Conservation (phyloP, 2,113 vertebrate genomes). For the Alosa alosa region DNA sequence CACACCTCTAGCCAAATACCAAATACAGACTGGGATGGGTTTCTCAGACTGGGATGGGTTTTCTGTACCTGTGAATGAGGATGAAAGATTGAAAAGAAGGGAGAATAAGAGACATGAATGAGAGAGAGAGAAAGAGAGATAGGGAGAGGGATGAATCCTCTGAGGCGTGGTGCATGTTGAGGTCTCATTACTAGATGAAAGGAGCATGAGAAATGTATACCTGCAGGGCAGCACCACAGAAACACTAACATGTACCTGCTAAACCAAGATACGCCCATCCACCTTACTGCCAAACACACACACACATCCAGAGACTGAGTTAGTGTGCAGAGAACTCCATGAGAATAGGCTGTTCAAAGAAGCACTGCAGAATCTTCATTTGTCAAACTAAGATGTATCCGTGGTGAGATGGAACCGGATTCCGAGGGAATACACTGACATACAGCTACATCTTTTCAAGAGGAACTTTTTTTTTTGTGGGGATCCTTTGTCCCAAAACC, state of each 20-base stretch:
- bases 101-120: background rate
- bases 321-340: background rate
- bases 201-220: slow-evolving; percentile 39
- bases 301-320: background rate
- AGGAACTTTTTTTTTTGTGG: background rate
- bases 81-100: background rate
- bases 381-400: background rate
- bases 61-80: background rate
- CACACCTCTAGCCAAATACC: background rate
- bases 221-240: slow-evolving; percentile 57
- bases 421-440: background rate
- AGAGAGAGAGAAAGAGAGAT: slow-evolving; percentile 2
- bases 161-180: slow-evolving; percentile 42
- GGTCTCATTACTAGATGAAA: slow-evolving; percentile 39
- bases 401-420: background rate
- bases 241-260: slow-evolving; percentile 53
- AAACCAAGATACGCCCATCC: slow-evolving; percentile 40
- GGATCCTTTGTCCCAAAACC: background rate
- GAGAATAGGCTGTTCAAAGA: background rate
- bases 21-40: background rate
- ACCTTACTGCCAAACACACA: slow-evolving; percentile 13
- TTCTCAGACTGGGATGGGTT: background rate
- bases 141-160: slow-evolving; percentile 32
- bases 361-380: background rate
- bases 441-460: background rate